phyloP scores from a whole-genome alignment of 2,888 invertebrate genomes.

The Pterostichus madidus region DNA sequence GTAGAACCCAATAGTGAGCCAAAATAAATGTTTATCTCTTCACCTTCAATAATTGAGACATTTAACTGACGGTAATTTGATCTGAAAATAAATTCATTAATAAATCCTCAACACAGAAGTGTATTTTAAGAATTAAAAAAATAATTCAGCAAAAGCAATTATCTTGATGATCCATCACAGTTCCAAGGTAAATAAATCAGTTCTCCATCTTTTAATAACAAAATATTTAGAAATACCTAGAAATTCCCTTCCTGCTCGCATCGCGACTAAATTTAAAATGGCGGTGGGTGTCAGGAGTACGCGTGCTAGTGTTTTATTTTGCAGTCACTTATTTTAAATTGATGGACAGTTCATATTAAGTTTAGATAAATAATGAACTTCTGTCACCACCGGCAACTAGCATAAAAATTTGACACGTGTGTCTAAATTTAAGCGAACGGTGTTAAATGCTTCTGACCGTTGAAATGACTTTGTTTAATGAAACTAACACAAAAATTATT shows the following conservation, averaged over 20 bases:
- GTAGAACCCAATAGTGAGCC: too few relatives aligned
- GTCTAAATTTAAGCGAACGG: slow-evolving; percentile 54
- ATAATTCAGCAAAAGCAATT: slow-evolving; percentile 30
- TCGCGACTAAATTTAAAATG: slow-evolving; percentile 44
- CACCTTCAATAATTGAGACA: not conserved
- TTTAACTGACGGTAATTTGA: not conserved
- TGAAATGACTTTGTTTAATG: slow-evolving; percentile 36
- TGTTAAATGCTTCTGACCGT: slow-evolving; percentile 48
- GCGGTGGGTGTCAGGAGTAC: slow-evolving; percentile 29
- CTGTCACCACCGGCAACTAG: slow-evolving; percentile 47
- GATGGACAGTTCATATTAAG: slow-evolving; percentile 58
- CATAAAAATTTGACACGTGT: slow-evolving; percentile 52
- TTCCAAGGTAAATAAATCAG: slow-evolving; percentile 52
- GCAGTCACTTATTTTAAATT: slow-evolving; percentile 58
- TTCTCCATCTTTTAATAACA: slow-evolving; percentile 50
- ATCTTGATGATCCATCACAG: slow-evolving; percentile 19
- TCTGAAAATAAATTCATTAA: not conserved
- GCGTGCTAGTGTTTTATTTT: slow-evolving; percentile 49
- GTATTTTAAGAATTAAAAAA: slow-evolving; percentile 6
- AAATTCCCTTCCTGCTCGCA: slow-evolving; percentile 28
- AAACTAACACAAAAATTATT: slow-evolving; percentile 35
- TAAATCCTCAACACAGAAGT: not conserved
- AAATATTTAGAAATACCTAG: slow-evolving; percentile 53
- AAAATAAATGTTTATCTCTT: too few relatives aligned
- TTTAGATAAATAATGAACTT: slow-evolving; percentile 59